These are phyloP conservation scores for Leptocoma aspasia DNA, from an alignment of 2,113 vertebrate species.

Conservation along the genomic window DNA sequence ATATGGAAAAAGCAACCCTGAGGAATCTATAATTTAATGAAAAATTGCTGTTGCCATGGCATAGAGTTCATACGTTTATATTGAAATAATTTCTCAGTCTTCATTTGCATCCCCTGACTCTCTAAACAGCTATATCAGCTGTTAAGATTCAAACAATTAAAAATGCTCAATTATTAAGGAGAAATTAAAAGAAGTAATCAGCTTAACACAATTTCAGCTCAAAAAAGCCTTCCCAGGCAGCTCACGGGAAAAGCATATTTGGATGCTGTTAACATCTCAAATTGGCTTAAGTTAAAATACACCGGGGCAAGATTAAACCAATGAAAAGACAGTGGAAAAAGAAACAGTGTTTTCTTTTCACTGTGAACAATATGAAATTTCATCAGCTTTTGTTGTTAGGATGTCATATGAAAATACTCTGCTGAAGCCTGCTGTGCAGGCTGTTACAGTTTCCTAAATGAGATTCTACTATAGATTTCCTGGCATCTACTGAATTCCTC, in stretches of 20 bases:
- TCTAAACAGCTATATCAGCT: not conserved
- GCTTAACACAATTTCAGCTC: constrained; percentile 7
- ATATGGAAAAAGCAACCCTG: constrained; percentile 67
- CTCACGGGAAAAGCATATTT: not conserved
- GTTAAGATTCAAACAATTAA: constrained; percentile 35
- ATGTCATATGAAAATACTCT: not conserved
- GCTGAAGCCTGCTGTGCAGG: not conserved
- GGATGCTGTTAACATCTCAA: not conserved
- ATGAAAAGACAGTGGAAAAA: not conserved
- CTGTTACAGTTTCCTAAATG: not conserved
- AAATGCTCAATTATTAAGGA: not conserved
- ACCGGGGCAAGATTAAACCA: not conserved
- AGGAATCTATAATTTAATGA: constrained; percentile 44
- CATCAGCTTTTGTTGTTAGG: not conserved
- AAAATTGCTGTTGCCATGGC: constrained; percentile 71
- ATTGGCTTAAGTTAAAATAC: constrained; percentile 32
- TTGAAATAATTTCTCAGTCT: not conserved
- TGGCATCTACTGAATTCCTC: not conserved
- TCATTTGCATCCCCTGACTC: not conserved
- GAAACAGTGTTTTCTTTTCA: not conserved
- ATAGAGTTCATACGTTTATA: constrained; percentile 12
- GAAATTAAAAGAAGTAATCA: constrained; percentile 22
- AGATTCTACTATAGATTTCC: not conserved
- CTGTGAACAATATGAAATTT: constrained; percentile 6
- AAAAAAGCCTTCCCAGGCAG: not conserved